Base-by-base conservation (phyloP, 2,888 invertebrate genomes). In the Cataglyphis rosenhaueri region DNA sequence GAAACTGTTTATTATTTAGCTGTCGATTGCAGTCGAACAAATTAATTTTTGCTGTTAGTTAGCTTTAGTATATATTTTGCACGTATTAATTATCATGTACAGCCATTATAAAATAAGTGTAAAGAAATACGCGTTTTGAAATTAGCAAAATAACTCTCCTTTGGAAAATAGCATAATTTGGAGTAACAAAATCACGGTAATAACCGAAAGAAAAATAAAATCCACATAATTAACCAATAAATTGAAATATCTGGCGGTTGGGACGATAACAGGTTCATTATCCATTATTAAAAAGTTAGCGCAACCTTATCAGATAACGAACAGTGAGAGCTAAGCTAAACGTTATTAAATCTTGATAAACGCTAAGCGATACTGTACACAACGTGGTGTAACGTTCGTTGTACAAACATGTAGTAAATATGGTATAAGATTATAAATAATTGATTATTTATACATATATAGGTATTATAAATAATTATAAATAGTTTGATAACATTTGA, bases 261-360 rank as follows among this genome's bases (percentile, higher is more conserved):
- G 18, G 44, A 38, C 32, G 70, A 79, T 61, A 79, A 79, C 59
- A 61, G 35, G 59, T 79, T 79, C 70, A 79, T 79, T 79, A 79
- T 68, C 78, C 78, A 48, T 68, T 70, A 35, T 68, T 70, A 35
- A 79, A 79, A 79, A 79, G 55, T 70, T 70, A 59, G 29, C 35
- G 0, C 55, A 65, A 5, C 65, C n/a, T 35, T 75, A 78, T 79
- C 78, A 61, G 68, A 48, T 79, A 79, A 68, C 35, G 41, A 64
- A 75, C 48, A 44, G 21, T 32, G 32, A 21, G n/a, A n/a, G n/a
- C 57, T 41, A 32, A 12, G 66, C 44, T 78, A 59, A 59, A 61
- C 59, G 70, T 70, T 78, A 78, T 78, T 78, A 78, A 78, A 66
- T 32, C 21, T 78, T 78, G 9, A 78, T 78, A 78, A 76, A 65